Percentiles rank a stretch among this genome's conserved stretches.
phyloP scores from a whole-genome alignment of 2,888 invertebrate genomes.

The Pogonocherus hispidulus region DNA sequence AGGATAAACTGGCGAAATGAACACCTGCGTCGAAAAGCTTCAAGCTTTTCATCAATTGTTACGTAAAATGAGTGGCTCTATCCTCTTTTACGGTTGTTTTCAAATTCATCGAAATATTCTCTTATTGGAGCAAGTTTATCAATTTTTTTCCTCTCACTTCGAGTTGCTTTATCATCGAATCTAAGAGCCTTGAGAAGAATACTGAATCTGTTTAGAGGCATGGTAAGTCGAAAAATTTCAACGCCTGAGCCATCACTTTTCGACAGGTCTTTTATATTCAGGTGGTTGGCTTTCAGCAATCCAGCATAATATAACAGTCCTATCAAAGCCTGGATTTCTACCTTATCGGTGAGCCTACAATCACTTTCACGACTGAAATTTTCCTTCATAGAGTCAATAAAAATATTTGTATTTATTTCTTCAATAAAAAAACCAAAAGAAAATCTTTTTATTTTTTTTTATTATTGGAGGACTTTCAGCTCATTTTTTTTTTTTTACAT shows the following conservation, averaged over 20 bases:
- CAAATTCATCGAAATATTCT: too few relatives aligned
- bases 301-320: too few relatives aligned
- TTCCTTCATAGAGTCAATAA: neutral
- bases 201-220: neutral
- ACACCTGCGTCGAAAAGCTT: neutral
- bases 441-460: too few relatives aligned
- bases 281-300: too few relatives aligned
- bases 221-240: neutral
- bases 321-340: neutral
- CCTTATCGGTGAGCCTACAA: neutral
- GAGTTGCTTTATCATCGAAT: neutral
- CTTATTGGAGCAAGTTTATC: neutral
- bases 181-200: neutral
- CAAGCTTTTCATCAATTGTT: too few relatives aligned
- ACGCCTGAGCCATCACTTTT: neutral
- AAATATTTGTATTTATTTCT: too few relatives aligned
- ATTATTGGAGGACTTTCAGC: too few relatives aligned
- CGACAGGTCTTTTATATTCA: neutral
- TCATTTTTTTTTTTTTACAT: too few relatives aligned
- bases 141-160: neutral
- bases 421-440: too few relatives aligned
- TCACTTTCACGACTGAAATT: neutral
- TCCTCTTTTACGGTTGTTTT: too few relatives aligned
- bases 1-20: neutral
- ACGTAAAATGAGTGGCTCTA: too few relatives aligned